Evolutionary conservation across 1,140 invertebrate genomes (phyloP), one percentile per base, ranked within the genome.

Genomic region (Hermatobates lingyangjiaoensis): DNA sequence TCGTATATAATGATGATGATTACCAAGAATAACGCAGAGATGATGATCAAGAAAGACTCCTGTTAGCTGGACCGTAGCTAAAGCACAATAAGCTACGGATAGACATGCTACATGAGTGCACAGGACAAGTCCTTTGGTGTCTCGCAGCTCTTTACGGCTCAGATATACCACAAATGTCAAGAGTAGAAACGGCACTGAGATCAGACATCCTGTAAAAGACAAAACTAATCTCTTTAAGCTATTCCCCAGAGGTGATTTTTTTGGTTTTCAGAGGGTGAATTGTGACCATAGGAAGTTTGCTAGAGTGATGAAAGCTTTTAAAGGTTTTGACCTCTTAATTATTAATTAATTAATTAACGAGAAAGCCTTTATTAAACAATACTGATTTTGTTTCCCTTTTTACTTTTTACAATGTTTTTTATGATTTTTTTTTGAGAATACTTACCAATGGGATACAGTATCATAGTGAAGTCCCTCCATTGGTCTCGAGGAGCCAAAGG

Each of bases 121-220:
- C 24, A 71, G 60, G 30, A 66, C 61, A 59, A 66, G 68, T 2
- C 71, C 71, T 51, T 70, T 64, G n/a, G 66, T 50, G 45, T 71
- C 68, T 53, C 60, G 58, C 18, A 74, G 56, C 38, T 64, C 64
- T 10, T 66, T 67, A 0, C 69, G 68, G 15, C 67, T 64, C 18
- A 56, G 58, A 52, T 71, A 72, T 2, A 68, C 66, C 12, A 63
- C 48, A 5, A 71, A 65, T 3, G 71, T 73, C 15, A 68, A 58
- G 15, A 72, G 55, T 34, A 74, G 59, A 58, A 72, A 73, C 7
- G 70, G 65, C 27, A 71, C 66, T 0, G 71, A 73, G 50, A 71
- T 63, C 27, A 71, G 50, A 27, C 73, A 61, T 1, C 69, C 70
- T 52, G 28, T 27, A 48, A 51, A 42, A 42, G 4, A n/a, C 12